Conservation (phyloP, 1,140 invertebrate genomes). For the Plodia interpunctella region DNA sequence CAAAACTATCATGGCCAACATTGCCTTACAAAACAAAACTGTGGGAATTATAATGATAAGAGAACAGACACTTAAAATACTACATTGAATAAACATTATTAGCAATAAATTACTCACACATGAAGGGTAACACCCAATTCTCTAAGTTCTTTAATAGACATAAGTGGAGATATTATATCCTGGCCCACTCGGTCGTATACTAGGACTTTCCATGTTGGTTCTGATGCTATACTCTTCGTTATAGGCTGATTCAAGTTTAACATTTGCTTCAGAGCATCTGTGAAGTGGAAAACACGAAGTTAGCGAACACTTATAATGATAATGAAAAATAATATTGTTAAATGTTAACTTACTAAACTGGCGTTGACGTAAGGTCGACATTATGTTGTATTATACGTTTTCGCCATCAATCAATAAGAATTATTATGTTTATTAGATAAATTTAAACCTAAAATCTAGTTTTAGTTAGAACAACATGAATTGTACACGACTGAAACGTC, state of each 20-base stretch:
- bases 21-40: no score
- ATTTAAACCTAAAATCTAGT: background rate
- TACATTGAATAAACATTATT: no score
- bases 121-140: constrained; percentile 98
- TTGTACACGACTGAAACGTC: background rate
- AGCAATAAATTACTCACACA: constrained; percentile 82
- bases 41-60: no score
- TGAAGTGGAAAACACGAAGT: constrained; percentile 23
- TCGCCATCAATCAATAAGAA: constrained; percentile 28
- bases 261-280: constrained; percentile 94
- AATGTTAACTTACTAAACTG: constrained; percentile 81
- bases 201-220: constrained; percentile 97
- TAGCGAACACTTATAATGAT: background rate
- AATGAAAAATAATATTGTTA: background rate
- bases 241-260: constrained; percentile 92
- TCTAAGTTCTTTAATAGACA: constrained; percentile 96
- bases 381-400: constrained; percentile 43
- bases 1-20: no score
- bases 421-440: background rate
- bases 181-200: constrained; percentile 97
- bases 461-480: background rate
- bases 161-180: constrained; percentile 98
- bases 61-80: no score
- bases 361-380: constrained; percentile 83
- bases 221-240: constrained; percentile 84